phyloP scores from a whole-genome alignment of 2,797 vertebrate genomes.

The Allobates femoralis region DNA sequence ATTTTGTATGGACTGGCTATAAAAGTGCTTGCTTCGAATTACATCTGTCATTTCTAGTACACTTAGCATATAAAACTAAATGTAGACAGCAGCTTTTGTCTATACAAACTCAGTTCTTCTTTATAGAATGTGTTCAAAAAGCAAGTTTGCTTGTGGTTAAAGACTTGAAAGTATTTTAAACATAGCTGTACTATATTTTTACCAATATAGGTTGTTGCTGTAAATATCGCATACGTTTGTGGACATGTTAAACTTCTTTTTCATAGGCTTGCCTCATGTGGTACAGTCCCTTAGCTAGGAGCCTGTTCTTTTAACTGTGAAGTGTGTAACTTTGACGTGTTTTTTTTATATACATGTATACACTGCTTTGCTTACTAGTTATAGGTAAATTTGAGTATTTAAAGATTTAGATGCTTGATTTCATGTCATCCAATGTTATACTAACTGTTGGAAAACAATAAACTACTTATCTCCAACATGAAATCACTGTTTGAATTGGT shows the following conservation, averaged over 20 bases:
- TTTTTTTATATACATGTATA: slow-evolving; percentile 22
- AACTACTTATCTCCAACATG: slow-evolving; percentile 25
- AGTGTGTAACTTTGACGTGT: not conserved
- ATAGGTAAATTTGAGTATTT: slow-evolving; percentile 22
- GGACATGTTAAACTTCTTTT: slow-evolving; percentile 17
- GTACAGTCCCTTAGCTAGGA: slow-evolving; percentile 9
- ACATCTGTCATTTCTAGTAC: not conserved
- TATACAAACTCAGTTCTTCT: not conserved
- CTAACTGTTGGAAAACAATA: slow-evolving; percentile 54
- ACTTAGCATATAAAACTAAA: not conserved
- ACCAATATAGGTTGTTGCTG: slow-evolving; percentile 11
- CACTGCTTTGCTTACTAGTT: slow-evolving; percentile 28
- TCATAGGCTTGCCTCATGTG: slow-evolving; percentile 43
- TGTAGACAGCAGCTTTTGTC: not conserved
- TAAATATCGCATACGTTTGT: slow-evolving; percentile 50
- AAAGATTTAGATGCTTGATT: slow-evolving; percentile 41
- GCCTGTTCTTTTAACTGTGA: slow-evolving; percentile 39
- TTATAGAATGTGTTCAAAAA: not conserved
- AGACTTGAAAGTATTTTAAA: not conserved
- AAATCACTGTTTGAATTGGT: slow-evolving; percentile 43
- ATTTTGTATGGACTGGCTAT: slow-evolving; percentile 21
- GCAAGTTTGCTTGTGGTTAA: not conserved
- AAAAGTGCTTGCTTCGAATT: not conserved
- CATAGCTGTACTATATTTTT: slow-evolving; percentile 33
- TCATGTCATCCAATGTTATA: slow-evolving; percentile 30